phyloP scores from a whole-genome alignment of 2,113 vertebrate species.

The Salminus brasiliensis region DNA sequence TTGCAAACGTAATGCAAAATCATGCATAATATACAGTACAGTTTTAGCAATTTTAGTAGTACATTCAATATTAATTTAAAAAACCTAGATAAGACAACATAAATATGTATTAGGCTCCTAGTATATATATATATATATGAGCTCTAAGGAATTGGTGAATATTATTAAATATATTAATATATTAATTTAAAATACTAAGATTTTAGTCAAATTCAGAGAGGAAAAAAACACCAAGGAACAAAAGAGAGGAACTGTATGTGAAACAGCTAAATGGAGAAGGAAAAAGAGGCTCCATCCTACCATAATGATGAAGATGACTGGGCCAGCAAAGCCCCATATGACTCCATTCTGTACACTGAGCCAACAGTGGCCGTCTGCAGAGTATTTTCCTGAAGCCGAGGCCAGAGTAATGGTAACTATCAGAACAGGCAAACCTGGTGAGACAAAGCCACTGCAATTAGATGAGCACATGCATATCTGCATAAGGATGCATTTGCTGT shows the following conservation, averaged over 20 bases:
- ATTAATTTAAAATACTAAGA: not conserved
- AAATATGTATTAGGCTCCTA: too few species aligned
- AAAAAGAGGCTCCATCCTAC: constrained; percentile 57
- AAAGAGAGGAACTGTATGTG: not conserved
- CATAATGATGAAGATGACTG: constrained; percentile 82
- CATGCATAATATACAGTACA: not conserved
- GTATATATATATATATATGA: too few species aligned
- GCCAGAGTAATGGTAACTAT: constrained; percentile 80
- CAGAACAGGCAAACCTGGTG: constrained; percentile 76
- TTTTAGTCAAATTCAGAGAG: not conserved
- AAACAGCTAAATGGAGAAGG: not conserved
- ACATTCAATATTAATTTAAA: too few species aligned
- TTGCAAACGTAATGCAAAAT: not conserved
- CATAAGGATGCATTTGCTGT: not conserved
- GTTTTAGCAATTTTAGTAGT: too few species aligned
- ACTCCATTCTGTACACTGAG: constrained; percentile 80
- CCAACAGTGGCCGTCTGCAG: constrained; percentile 78
- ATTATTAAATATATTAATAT: not conserved
- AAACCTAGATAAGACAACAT: not conserved
- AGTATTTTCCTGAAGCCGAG: constrained; percentile 76
- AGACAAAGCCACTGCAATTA: constrained; percentile 11
- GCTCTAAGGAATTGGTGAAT: not conserved
- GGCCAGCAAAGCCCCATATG: constrained; percentile 81
- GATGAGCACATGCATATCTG: not conserved
- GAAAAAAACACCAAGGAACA: not conserved